Percentiles rank a stretch among this genome's conserved stretches.
Evolutionary conservation across 2,888 invertebrate species (phyloP).

Genomic region (Argyresthia albistria): DNA sequence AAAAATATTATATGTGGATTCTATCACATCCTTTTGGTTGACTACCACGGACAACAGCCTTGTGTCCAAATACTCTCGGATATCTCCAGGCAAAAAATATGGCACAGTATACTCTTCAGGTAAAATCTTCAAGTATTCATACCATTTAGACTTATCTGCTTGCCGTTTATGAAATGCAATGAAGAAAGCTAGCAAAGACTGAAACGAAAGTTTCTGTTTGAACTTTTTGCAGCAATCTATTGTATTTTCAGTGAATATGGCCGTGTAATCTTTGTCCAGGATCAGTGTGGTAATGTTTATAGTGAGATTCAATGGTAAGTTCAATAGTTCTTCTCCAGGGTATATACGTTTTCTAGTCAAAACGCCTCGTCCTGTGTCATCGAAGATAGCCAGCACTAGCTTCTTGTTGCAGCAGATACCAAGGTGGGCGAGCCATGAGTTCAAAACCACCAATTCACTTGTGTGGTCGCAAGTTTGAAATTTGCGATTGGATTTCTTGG

Average conservation of each 20-base stretch:
- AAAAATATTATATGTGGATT: conserved; percentile 54
- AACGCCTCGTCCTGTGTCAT: conserved; percentile 82
- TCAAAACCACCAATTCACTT: conserved; percentile 53
- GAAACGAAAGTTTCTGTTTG: conserved; percentile 69
- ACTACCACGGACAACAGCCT: conserved; percentile 66
- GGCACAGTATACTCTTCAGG: conserved; percentile 78
- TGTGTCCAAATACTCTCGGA: conserved; percentile 69
- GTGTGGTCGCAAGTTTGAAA: conserved; percentile 42
- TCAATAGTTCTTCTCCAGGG: conserved; percentile 73
- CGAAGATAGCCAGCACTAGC: conserved; percentile 72
- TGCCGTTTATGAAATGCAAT: conserved; percentile 78
- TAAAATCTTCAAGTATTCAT: conserved; percentile 78
- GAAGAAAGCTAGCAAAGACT: conserved; percentile 82
- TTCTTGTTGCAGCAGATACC: conserved; percentile 72
- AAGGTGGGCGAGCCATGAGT: conserved; percentile 65
- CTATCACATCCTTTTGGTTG: conserved; percentile 63
- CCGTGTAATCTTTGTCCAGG: conserved; percentile 66
- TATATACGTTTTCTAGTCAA: conserved; percentile 70
- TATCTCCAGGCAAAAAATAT: conserved; percentile 74
- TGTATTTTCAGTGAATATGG: conserved; percentile 47
- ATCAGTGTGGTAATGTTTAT: conserved; percentile 73
- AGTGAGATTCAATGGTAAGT: conserved; percentile 72
- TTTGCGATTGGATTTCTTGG: conserved; percentile 30
- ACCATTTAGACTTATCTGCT: conserved; percentile 67
- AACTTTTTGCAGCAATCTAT: conserved; percentile 51